Evolutionary conservation across 2,113 vertebrate genomes (phyloP), one percentile per base, ranked within the genome.

Genomic region (Paramisgurnus dabryanus): DNA sequence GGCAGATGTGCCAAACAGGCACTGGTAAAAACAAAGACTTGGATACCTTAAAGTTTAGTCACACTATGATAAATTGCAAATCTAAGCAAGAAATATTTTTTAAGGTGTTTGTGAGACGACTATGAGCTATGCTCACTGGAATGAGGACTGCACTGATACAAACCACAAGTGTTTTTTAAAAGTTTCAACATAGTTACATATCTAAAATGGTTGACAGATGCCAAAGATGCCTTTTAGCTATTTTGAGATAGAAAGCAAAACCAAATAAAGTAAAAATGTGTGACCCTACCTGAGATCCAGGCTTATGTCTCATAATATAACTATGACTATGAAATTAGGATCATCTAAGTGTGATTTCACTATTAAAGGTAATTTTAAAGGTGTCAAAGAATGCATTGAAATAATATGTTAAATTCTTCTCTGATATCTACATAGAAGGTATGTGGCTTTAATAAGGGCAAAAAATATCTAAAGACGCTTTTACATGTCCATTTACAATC

Each of bases 51-150:
- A 65, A 65, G 27, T 80, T 49, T 17, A 49, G 61, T 53, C 15
- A 58, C 27, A 61, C 13, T 9, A 80, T 27, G 74, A 15, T 39
- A 55, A 53, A 80, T 40, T 50, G 72, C 11, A 49, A 61, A 71
- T 77, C 61, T 49, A 68, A 78, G 67, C 53, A 22, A 64, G 71
- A 39, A 75, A 72, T 78, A 55, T 61, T 43, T 17, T n/a, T 34
- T 34, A 40, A 50, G 43, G 17, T 61, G 17, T 15, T 10, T 41
- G 10, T 50, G 63, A 55, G 45, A 63, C 10, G 74, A 69, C 78
- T 83, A 63, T 34, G 49, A 80, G 67, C 60, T 47, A 55, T 80
- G 34, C n/a, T 27, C 73, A 53, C 49, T 76, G 73, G 61, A 80
- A 64, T 80, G 68, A 50, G 40, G 22, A 77, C 45, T 22, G 49